Evolutionary conservation across 2,888 invertebrate species (phyloP).

Genomic region (Loripinus fragilis): DNA sequence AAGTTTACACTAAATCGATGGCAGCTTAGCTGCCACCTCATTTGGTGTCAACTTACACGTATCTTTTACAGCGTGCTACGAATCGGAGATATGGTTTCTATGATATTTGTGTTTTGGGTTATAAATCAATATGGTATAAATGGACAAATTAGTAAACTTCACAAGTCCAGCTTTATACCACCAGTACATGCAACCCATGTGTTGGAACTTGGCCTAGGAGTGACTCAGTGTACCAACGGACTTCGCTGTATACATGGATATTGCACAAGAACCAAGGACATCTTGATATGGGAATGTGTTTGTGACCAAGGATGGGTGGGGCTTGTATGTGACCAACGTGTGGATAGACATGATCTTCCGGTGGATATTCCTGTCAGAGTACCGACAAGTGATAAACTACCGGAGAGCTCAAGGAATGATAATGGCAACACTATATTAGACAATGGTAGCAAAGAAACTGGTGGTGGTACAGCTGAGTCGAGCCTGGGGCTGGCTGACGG

Average conservation of each 20-base stretch:
- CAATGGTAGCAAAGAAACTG: neutral
- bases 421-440: neutral
- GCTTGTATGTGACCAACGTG: neutral
- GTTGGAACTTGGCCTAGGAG: too few relatives aligned
- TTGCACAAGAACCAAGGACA: neutral
- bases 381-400: neutral
- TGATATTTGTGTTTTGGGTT: too few relatives aligned
- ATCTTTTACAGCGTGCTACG: too few relatives aligned
- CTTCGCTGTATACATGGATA: neutral
- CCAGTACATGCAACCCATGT: too few relatives aligned
- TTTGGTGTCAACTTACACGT: too few relatives aligned
- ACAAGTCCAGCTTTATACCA: too few relatives aligned
- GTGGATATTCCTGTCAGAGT: too few relatives aligned
- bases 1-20: too few relatives aligned
- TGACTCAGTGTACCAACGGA: neutral
- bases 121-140: too few relatives aligned
- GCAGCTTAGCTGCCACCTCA: too few relatives aligned
- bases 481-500: neutral
- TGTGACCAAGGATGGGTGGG: conserved; percentile 6
- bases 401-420: neutral
- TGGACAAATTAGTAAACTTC: too few relatives aligned
- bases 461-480: neutral
- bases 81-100: too few relatives aligned
- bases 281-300: conserved; percentile 1
- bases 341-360: neutral